These are phyloP conservation scores for Sebastes alutus DNA, from an alignment of 2,797 vertebrate genomes.

Conservation along the genomic window DNA sequence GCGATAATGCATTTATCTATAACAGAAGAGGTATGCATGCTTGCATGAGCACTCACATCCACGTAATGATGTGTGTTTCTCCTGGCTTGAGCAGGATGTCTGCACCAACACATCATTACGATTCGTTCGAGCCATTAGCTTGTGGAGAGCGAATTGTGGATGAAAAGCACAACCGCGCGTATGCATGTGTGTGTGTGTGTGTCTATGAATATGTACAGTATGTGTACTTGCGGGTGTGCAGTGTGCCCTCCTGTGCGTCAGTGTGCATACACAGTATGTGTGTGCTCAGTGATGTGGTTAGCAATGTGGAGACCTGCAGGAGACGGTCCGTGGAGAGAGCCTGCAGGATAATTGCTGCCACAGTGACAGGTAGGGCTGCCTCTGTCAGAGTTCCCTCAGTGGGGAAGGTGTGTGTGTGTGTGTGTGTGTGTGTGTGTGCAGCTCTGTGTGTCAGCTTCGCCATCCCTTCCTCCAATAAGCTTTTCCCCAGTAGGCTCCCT, in stretches of 20 bases:
- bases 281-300: constrained; percentile 77
- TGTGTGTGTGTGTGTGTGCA: neutral
- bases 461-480: constrained; percentile 57
- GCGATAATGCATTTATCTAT: constrained; percentile 50
- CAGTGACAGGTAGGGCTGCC: constrained; percentile 82
- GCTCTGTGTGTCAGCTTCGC: constrained; percentile 27
- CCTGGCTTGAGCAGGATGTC: constrained; percentile 71
- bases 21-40: constrained; percentile 34
- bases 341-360: constrained; percentile 83
- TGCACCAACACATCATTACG: constrained; percentile 66
- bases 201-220: constrained; percentile 46
- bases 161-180: constrained; percentile 46
- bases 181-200: neutral
- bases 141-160: constrained; percentile 57
- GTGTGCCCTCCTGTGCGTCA: constrained; percentile 47
- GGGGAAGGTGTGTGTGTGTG: constrained; percentile 47
- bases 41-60: constrained; percentile 34
- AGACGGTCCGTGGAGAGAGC: constrained; percentile 76
- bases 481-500: constrained; percentile 66
- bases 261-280: constrained; percentile 56
- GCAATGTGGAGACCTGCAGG: constrained; percentile 80
- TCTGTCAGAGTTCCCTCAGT: constrained; percentile 76
- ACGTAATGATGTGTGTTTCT: constrained; percentile 55
- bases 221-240: constrained; percentile 47
- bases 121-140: constrained; percentile 69